Evolutionary conservation across 2,113 vertebrate species (phyloP), one percentile per base, ranked within the genome.

Genomic region (Meriones unguiculatus): DNA sequence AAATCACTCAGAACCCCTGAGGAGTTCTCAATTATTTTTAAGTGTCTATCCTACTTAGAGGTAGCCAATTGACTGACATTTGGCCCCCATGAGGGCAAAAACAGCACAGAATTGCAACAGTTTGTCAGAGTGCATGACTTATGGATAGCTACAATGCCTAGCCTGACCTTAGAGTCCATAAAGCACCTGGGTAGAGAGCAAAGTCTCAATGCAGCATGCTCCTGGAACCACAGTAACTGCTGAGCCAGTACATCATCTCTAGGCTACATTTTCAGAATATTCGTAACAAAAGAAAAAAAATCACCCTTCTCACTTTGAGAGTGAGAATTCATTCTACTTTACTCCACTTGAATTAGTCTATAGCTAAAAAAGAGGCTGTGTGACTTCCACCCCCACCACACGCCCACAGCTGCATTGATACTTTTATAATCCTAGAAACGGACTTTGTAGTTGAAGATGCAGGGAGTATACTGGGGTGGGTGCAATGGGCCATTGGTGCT

Each of bases 341-440:
- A 30, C 32, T 75, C 46, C 73, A 82, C 46, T 30, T 4, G 12
- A 7, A 35, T 95, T 85, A 50, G 28, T 93, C 30, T 85, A 11
- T 64, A 81, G 22, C 1, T 54, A 30, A 2, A 59, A 35, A 91
- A 78, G 11, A 65, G 72, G 9, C 15, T 6, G 8, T 24, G 4
- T 7, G 57, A 90, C 20, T 0, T 20, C 5, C 41, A 73, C 7
- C 17, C 5, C 11, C 3, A 12, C 7, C 3, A 14, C 10, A 18
- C 38, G 3, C 0, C 13, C 62, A 59, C 41, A 25, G 64, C 15
- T 72, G 4, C 1, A 65, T 54, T 67, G 38, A 59, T 13, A 52
- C 86, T 18, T 52, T 93, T 0, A 1, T 0, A 10, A 38, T 9
- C 14, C 50, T 75, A 50, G 38, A 32, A 89, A 20, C 57, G 69